phyloP scores from a whole-genome alignment of 2,888 invertebrate genomes.

The Lamellibrachia satsuma region DNA sequence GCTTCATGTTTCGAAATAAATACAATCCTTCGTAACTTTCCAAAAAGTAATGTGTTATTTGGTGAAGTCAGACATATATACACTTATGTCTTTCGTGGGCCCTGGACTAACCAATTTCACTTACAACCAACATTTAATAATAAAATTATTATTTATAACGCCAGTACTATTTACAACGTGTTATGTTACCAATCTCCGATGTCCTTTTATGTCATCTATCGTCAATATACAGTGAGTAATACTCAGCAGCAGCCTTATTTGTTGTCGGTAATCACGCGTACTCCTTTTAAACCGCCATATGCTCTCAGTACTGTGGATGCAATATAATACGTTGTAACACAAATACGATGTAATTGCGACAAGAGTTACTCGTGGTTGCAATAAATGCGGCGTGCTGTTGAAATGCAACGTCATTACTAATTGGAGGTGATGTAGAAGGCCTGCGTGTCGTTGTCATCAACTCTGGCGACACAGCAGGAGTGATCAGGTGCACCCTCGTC shows the following conservation, averaged over 20 bases:
- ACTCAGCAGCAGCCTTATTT: neutral
- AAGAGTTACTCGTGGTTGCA: neutral
- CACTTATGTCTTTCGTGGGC: neutral
- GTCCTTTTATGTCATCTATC: neutral
- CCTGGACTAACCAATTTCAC: neutral
- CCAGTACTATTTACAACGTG: neutral
- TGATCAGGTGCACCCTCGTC: too few relatives aligned
- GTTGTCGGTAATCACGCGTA: neutral
- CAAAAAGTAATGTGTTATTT: neutral
- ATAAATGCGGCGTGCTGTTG: neutral
- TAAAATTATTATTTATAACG: neutral
- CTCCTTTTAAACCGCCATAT: neutral
- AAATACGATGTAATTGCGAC: neutral
- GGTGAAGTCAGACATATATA: neutral
- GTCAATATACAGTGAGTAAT: neutral
- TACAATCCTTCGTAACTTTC: too few relatives aligned
- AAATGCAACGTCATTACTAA: neutral
- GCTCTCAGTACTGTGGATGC: neutral
- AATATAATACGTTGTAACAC: neutral
- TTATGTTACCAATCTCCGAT: neutral
- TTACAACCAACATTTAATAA: neutral
- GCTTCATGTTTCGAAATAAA: too few relatives aligned
- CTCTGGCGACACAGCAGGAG: neutral
- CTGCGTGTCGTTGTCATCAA: neutral
- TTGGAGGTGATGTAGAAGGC: neutral